Evolutionary conservation across 2,888 invertebrate species (phyloP).

Genomic region (Osmoderma eremita): DNA sequence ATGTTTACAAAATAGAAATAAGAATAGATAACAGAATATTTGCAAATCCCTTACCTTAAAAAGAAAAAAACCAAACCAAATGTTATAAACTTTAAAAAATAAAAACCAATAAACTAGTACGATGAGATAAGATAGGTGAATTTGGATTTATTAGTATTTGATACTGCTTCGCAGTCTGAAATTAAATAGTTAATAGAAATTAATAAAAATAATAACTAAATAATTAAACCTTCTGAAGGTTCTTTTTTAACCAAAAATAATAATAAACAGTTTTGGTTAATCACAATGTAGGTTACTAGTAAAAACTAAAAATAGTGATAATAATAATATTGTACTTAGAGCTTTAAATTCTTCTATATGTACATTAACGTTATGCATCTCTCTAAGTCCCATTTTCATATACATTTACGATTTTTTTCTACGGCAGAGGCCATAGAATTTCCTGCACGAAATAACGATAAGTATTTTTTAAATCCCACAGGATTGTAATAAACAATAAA

Average conservation of each 20-base stretch:
- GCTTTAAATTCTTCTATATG: slow-evolving; percentile 45
- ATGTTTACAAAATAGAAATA: slow-evolving; percentile 37
- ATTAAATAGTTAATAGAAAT: slow-evolving; percentile 32
- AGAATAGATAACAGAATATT: slow-evolving; percentile 55
- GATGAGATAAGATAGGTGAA: slow-evolving; percentile 51
- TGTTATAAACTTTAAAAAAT: slow-evolving; percentile 48
- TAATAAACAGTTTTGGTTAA: slow-evolving; percentile 52
- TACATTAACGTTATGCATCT: slow-evolving; percentile 24
- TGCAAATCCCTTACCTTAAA: slow-evolving; percentile 58
- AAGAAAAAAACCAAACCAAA: slow-evolving; percentile 54
- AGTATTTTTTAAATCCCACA: slow-evolving; percentile 25
- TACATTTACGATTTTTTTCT: slow-evolving; percentile 6
- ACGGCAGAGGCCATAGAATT: slow-evolving; percentile 17
- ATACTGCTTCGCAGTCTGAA: slow-evolving; percentile 57
- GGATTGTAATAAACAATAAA: slow-evolving; percentile 42
- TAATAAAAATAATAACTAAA: slow-evolving; percentile 49
- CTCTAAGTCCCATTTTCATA: not conserved
- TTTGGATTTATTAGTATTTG: slow-evolving; percentile 52
- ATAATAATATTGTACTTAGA: slow-evolving; percentile 40
- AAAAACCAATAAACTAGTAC: slow-evolving; percentile 60
- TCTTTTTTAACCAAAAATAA: slow-evolving; percentile 53
- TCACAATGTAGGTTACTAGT: slow-evolving; percentile 53
- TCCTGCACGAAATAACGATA: slow-evolving; percentile 15
- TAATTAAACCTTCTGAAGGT: slow-evolving; percentile 58
- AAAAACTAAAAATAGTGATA: slow-evolving; percentile 48